Conservation (phyloP, 2,797 vertebrate genomes). For the Halcyon chelicuti region DNA sequence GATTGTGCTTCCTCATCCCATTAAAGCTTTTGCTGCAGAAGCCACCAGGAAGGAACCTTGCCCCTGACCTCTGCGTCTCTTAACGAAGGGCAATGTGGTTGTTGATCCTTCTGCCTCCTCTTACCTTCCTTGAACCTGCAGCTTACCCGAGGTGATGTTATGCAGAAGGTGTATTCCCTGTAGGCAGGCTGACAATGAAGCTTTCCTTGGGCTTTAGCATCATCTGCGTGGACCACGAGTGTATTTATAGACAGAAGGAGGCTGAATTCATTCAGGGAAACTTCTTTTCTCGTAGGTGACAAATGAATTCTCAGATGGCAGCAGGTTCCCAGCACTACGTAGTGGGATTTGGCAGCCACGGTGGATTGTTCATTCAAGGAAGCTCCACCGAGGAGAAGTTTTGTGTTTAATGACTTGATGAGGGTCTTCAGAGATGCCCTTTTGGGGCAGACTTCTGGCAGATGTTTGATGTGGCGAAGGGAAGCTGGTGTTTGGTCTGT, state of each 20-base stretch:
- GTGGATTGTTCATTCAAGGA: not conserved
- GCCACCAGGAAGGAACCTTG: not conserved
- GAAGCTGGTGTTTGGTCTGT: constrained; percentile 19
- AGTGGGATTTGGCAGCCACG: not conserved
- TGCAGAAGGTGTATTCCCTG: rapidly evolving
- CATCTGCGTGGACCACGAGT: rapidly evolving
- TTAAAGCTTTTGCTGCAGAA: rapidly evolving
- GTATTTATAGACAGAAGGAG: not conserved
- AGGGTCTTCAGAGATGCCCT: not conserved
- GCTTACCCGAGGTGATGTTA: rapidly evolving
- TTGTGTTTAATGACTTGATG: not conserved
- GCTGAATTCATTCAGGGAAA: not conserved
- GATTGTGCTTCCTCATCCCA: not conserved
- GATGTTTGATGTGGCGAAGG: not conserved
- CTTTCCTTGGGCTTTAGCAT: not conserved
- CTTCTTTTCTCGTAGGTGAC: not conserved
- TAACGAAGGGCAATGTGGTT: not conserved
- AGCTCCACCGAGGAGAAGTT: not conserved
- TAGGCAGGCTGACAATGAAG: not conserved
- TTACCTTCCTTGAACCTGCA: not conserved
- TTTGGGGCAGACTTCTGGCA: not conserved
- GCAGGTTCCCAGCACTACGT: not conserved
- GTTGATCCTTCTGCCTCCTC: not conserved
- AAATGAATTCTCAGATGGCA: not conserved
- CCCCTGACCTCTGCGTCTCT: not conserved